Evolutionary conservation across 1,140 invertebrate species (phyloP), one percentile per base, ranked within the genome.

Genomic region (Euborellia annulipes): DNA sequence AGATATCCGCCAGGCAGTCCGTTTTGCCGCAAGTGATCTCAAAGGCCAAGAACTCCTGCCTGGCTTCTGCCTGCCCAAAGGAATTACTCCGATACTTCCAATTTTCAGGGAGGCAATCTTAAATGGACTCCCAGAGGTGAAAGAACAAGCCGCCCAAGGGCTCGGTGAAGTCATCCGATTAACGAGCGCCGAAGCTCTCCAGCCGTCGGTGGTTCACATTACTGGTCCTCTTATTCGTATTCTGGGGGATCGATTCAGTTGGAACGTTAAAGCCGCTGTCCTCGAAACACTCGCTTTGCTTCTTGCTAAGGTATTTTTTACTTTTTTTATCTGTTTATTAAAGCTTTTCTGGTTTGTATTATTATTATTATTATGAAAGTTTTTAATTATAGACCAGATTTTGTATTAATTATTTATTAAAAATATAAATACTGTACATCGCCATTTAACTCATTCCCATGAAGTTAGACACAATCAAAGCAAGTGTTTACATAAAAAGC

Each of bases 191-290:
- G 67, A 77, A 38, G 88, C 91, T 4, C 64, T 98, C 16, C 91
- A 95, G 62, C 84, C 90, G 2, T 94, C 90, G 39, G 91, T 98
- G 2, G 82, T 98, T 23, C 85, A 93, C 56, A 93, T 98, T 50
- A 97, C 94, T 18, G 95, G 95, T 7, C 94, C 95, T 0, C 70
- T 98, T 13, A 98, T 98, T 65, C 75, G 95, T 55, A 95, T 98
- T 58, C 73, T 99, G 11, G 93, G 94, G 18, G 95, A 98, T 65
- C 72, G 94, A 40, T 97, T 94, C 61, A 85, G 81, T 50, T 79
- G 82, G 57, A 87, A 79, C 55, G 87, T 98, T 0, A 98, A 98
- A 68, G 86, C 90, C 0, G 91, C 94, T 20, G 89, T 98, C 9
- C 66, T 98, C 3, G 91, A 97, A 59, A 94, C 91, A 0, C 68